phyloP scores from a whole-genome alignment of 2,113 vertebrate genomes.

The Tachuris rubrigastra region DNA sequence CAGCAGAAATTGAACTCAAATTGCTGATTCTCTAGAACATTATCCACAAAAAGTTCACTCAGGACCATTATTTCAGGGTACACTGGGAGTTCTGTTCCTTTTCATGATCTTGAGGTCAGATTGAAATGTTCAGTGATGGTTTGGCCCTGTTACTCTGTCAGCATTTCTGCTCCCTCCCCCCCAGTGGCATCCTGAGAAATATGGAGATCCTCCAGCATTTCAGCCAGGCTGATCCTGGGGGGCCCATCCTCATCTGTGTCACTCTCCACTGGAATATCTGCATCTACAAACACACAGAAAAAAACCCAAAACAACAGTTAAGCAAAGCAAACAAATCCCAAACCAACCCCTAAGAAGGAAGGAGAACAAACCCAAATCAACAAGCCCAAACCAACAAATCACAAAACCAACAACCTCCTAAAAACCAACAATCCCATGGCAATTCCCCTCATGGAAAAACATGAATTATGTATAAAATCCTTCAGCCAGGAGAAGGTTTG shows the following conservation, averaged over 20 bases:
- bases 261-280: slow-evolving; percentile 88
- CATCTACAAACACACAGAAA: slow-evolving; percentile 65
- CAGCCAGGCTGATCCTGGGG: slow-evolving; percentile 87
- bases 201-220: slow-evolving; percentile 96
- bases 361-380: neutral
- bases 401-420: neutral
- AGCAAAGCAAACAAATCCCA: neutral
- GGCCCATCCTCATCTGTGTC: slow-evolving; percentile 94
- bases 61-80: neutral
- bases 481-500: neutral
- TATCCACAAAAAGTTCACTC: neutral
- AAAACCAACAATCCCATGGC: neutral
- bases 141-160: slow-evolving; percentile 67
- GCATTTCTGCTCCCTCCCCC: slow-evolving; percentile 89
- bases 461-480: neutral
- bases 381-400: neutral
- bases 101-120: neutral
- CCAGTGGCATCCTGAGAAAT: slow-evolving; percentile 90
- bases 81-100: neutral
- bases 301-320: neutral
- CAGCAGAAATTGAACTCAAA: neutral
- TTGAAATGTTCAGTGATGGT: neutral
- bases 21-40: neutral
- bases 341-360: neutral
- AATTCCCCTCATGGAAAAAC: neutral